Percentiles rank a stretch among this genome's conserved stretches.
Evolutionary conservation across 2,113 vertebrate genomes (phyloP).

Genomic region (Okapia johnstoni): DNA sequence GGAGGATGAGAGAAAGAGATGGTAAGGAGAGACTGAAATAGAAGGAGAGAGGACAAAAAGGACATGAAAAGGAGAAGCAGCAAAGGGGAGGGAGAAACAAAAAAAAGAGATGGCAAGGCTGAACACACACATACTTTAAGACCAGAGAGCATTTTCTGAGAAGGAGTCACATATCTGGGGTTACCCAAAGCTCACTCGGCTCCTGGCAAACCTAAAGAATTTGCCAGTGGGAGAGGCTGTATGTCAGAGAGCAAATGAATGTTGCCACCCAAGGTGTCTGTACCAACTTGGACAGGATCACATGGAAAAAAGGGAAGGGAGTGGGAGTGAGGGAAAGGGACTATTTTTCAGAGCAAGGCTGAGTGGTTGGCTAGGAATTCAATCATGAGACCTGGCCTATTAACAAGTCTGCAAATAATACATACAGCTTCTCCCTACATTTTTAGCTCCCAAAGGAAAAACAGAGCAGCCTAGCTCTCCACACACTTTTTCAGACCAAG

Average conservation of each 20-base stretch:
- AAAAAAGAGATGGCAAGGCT: background rate
- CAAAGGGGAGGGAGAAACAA: background rate
- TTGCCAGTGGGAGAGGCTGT: conserved; percentile 60
- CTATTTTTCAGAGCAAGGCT: conserved; percentile 65
- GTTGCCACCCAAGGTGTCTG: conserved; percentile 79
- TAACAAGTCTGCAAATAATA: conserved; percentile 69
- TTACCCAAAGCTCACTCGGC: conserved; percentile 74
- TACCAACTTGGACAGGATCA: conserved; percentile 76
- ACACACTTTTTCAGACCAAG: conserved; percentile 44
- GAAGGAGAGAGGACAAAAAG: background rate
- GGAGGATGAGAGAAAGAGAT: background rate
- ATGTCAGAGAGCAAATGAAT: conserved; percentile 60
- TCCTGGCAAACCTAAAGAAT: conserved; percentile 63
- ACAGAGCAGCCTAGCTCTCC: conserved; percentile 35
- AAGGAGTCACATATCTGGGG: conserved; percentile 62
- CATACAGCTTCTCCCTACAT: conserved; percentile 44
- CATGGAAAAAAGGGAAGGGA: conserved; percentile 56
- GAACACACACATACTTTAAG: background rate
- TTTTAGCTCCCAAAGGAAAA: conserved; percentile 62
- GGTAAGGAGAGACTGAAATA: background rate
- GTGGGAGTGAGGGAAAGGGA: background rate
- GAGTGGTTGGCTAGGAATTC: conserved; percentile 71
- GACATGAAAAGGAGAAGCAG: background rate
- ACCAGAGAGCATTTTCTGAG: conserved; percentile 63
- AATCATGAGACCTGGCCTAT: conserved; percentile 66